Evolutionary conservation across 2,888 invertebrate species (phyloP).

Genomic region (Merodon equestris): DNA sequence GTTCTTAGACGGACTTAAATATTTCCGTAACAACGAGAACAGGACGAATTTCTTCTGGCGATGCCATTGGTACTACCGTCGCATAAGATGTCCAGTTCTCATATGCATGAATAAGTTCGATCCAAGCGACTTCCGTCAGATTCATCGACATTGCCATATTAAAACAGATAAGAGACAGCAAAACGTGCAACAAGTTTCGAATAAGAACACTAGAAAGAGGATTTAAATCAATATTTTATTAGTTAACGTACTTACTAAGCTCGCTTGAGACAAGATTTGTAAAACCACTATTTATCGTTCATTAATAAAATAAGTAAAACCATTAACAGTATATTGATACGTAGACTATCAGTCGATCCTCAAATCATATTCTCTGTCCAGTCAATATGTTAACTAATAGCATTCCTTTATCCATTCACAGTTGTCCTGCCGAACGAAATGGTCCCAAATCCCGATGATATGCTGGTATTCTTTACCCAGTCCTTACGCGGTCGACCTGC

Average conservation of each 20-base stretch:
- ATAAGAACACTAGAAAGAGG: conserved; percentile 14
- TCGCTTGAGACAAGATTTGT: too few relatives aligned
- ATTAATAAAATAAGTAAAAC: too few relatives aligned
- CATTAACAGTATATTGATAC: conserved; percentile 32
- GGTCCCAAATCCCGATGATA: conserved; percentile 76
- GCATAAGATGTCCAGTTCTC: conserved; percentile 76
- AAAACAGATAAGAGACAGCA: conserved; percentile 71
- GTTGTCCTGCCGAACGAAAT: conserved; percentile 77
- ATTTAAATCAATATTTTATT: not conserved
- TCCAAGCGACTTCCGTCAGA: conserved; percentile 76
- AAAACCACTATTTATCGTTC: too few relatives aligned
- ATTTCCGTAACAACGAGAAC: conserved; percentile 78
- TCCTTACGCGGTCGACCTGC: conserved; percentile 78
- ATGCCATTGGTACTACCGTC: conserved; percentile 78
- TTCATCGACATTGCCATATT: conserved; percentile 77
- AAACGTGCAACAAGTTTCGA: conserved; percentile 9
- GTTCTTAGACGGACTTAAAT: conserved; percentile 77
- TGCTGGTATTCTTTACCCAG: conserved; percentile 77
- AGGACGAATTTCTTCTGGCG: conserved; percentile 78
- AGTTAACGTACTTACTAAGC: too few relatives aligned
- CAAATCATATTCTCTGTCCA: too few relatives aligned
- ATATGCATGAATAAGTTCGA: conserved; percentile 78
- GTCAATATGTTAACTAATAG: too few relatives aligned
- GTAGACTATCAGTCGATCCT: conserved; percentile 41
- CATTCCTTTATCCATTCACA: conserved; percentile 61